These are phyloP conservation scores for Hemibagrus wyckioides DNA, from an alignment of 2,113 vertebrate genomes.

Conservation along the genomic window DNA sequence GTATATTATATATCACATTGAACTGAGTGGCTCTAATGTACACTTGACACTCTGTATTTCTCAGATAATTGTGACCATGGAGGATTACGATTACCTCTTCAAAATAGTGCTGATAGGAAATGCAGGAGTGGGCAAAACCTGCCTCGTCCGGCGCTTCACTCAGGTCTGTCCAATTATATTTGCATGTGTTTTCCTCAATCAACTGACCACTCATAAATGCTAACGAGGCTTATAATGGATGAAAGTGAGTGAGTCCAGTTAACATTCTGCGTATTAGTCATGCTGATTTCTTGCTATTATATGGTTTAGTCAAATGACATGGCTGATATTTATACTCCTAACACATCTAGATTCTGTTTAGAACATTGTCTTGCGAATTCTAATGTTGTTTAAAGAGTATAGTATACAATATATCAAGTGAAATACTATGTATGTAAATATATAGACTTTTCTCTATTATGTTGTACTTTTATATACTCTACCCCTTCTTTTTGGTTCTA, in stretches of 20 bases:
- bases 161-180: slow-evolving; percentile 79
- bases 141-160: slow-evolving; percentile 96
- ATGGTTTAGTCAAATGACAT: background rate
- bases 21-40: background rate
- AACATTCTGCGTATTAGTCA: background rate
- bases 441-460: background rate
- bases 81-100: slow-evolving; percentile 99
- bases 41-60: slow-evolving; percentile 32
- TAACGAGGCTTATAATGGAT: background rate
- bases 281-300: background rate
- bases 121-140: slow-evolving; percentile 98
- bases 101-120: slow-evolving; percentile 99
- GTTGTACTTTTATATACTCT: background rate
- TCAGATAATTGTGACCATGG: slow-evolving; percentile 95
- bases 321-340: background rate
- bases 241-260: background rate
- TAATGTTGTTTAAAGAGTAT: background rate
- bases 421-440: background rate
- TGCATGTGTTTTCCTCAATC: background rate
- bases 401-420: background rate
- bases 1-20: background rate
- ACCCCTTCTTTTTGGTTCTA: slow-evolving; percentile 52
- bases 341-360: background rate
- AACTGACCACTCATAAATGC: background rate
- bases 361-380: background rate